phyloP scores from a whole-genome alignment of 2,113 vertebrate genomes.

The Aptenodytes patagonicus region DNA sequence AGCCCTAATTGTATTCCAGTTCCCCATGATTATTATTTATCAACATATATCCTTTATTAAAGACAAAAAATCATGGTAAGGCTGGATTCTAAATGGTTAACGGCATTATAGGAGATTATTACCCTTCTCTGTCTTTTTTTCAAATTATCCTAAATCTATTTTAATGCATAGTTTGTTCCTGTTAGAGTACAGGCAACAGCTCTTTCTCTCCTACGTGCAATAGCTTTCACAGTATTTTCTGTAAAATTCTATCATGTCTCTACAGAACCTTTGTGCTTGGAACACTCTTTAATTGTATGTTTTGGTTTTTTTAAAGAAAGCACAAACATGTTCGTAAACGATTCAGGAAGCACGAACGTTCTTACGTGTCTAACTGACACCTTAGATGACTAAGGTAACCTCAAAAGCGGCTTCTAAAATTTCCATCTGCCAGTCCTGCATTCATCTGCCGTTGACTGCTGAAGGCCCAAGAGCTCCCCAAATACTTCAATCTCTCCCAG shows the following conservation, averaged over 20 bases:
- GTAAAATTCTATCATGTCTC: neutral
- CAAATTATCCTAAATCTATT: neutral
- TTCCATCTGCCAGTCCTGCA: rapidly evolving
- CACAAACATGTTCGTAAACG: neutral
- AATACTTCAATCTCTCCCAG: neutral
- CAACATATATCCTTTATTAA: neutral
- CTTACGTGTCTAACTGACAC: too few species aligned
- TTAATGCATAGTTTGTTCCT: neutral
- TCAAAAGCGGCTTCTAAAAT: neutral
- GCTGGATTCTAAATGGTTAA: neutral
- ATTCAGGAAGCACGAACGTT: neutral
- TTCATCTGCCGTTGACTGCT: neutral
- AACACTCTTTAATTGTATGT: neutral
- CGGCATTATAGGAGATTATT: neutral
- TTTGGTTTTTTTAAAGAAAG: neutral
- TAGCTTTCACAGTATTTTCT: neutral
- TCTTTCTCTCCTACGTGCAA: neutral
- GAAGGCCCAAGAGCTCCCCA: neutral
- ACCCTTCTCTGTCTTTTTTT: neutral
- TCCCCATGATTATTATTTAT: neutral
- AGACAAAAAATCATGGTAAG: neutral
- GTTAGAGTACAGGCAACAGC: neutral
- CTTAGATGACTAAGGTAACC: neutral
- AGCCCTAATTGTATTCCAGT: neutral
- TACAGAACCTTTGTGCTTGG: neutral